phyloP scores from a whole-genome alignment of 2,113 vertebrate species.

The Falcunculus frontatus region DNA sequence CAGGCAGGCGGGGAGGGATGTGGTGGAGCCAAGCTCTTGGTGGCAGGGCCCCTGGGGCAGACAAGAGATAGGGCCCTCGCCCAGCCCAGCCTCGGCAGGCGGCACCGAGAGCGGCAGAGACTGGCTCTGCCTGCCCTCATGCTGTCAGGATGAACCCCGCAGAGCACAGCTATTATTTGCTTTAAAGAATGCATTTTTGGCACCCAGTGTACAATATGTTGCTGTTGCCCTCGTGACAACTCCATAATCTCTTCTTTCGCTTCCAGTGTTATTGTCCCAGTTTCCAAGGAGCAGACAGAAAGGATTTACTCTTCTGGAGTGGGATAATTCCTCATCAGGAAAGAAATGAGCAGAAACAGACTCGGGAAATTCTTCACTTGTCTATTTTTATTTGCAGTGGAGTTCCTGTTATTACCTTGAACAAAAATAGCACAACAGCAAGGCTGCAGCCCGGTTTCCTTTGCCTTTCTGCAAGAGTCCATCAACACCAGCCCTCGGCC shows the following conservation, averaged over 20 bases:
- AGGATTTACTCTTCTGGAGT: constrained; percentile 18
- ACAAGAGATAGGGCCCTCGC: not conserved
- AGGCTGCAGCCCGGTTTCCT: constrained; percentile 13
- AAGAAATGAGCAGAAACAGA: constrained; percentile 22
- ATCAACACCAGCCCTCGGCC: not conserved
- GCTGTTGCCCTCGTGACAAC: not conserved
- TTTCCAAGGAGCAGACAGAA: constrained; percentile 47
- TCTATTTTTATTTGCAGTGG: constrained; percentile 56
- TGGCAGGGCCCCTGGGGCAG: fast-evolving
- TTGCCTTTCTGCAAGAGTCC: not conserved
- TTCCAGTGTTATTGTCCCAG: constrained; percentile 20
- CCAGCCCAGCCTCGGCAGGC: not conserved
- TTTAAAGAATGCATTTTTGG: not conserved
- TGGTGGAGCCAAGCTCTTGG: fast-evolving
- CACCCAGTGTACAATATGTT: not conserved
- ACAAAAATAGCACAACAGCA: constrained; percentile 39
- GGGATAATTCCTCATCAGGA: constrained; percentile 32
- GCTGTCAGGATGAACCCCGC: not conserved
- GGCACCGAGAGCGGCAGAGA: fast-evolving
- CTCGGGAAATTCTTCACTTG: constrained; percentile 42
- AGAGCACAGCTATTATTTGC: not conserved
- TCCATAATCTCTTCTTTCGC: not conserved
- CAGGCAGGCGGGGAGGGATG: not conserved
- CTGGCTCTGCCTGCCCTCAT: not conserved
- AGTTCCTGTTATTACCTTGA: constrained; percentile 63